These are phyloP conservation scores for Rhodeus uyekii DNA, from an alignment of 2,797 vertebrate genomes.

Conservation along the genomic window DNA sequence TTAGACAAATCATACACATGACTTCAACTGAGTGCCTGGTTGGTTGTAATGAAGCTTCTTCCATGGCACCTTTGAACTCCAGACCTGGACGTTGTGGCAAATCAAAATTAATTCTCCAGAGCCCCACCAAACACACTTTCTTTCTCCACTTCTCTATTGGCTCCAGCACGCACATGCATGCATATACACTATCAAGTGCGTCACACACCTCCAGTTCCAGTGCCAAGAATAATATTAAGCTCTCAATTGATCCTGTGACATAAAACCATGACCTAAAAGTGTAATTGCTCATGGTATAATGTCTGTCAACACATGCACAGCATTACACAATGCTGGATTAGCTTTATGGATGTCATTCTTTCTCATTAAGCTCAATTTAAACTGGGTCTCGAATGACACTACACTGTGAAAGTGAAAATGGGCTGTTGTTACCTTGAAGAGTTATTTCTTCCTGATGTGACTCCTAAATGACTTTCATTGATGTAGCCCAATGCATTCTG, in stretches of 20 bases:
- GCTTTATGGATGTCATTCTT: slow-evolving; percentile 65
- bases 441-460: neutral
- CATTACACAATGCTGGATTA: slow-evolving; percentile 66
- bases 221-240: slow-evolving; percentile 74
- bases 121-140: slow-evolving; percentile 49
- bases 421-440: neutral
- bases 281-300: slow-evolving; percentile 65
- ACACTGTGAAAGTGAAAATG: slow-evolving; percentile 15
- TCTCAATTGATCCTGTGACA: slow-evolving; percentile 66
- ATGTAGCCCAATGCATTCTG: neutral
- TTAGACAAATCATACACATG: slow-evolving; percentile 67
- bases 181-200: neutral
- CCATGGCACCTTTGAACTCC: slow-evolving; percentile 69
- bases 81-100: slow-evolving; percentile 64
- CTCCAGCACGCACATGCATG: slow-evolving; percentile 35
- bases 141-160: slow-evolving; percentile 51
- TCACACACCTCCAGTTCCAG: neutral
- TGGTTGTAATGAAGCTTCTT: slow-evolving; percentile 64
- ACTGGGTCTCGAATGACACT: slow-evolving; percentile 61
- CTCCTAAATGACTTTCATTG: neutral
- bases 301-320: slow-evolving; percentile 68
- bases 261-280: slow-evolving; percentile 58
- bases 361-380: slow-evolving; percentile 65
- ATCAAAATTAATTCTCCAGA: slow-evolving; percentile 64
- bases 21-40: slow-evolving; percentile 63